These are phyloP conservation scores for Dendrocincla tyrannina DNA, from an alignment of 2,797 vertebrate genomes.

Conservation along the genomic window DNA sequence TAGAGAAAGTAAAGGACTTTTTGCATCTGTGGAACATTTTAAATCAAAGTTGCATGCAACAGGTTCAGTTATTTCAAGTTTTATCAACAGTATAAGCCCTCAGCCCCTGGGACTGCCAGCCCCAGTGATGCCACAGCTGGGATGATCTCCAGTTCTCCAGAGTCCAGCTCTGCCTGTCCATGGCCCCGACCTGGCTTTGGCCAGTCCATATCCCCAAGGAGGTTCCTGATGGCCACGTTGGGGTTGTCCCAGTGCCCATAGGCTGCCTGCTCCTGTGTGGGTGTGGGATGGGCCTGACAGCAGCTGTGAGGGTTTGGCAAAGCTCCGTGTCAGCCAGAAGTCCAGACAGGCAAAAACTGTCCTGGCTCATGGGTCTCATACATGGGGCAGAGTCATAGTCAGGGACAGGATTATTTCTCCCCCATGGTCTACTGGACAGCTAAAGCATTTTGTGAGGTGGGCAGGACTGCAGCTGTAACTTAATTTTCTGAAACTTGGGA, in stretches of 20 bases:
- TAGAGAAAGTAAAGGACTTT: neutral
- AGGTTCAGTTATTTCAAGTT: neutral
- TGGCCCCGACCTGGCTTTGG: accelerated
- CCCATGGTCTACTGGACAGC: neutral
- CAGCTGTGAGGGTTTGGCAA: neutral
- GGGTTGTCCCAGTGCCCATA: accelerated
- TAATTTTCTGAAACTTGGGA: neutral
- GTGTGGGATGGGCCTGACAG: neutral
- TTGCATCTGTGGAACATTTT: neutral
- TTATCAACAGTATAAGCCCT: neutral
- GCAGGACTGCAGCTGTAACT: neutral
- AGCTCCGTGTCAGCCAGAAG: accelerated
- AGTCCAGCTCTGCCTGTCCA: neutral
- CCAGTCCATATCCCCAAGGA: accelerated
- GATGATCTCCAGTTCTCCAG: neutral
- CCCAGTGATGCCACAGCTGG: accelerated
- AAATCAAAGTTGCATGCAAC: neutral
- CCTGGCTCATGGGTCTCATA: neutral
- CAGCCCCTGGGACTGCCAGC: accelerated
- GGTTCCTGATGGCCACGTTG: accelerated
- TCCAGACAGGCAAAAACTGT: neutral
- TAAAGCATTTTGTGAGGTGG: neutral
- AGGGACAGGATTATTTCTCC: neutral
- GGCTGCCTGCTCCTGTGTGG: neutral
- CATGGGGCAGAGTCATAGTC: neutral